Base-by-base conservation (phyloP, 1,140 invertebrate species). In the Acromyrmex charruanus region DNA sequence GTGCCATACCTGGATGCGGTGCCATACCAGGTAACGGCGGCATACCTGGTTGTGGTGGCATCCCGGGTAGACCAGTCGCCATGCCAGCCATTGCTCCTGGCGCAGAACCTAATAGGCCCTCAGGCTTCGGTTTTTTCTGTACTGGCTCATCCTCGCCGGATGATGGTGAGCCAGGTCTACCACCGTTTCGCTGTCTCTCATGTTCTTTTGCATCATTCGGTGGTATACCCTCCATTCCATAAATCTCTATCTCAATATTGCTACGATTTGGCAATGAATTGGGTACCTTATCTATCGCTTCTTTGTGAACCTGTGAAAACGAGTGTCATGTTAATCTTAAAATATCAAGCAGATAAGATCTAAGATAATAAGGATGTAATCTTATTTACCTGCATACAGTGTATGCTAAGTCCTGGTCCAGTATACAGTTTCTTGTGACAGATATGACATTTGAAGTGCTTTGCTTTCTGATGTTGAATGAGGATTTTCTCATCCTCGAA, bases 401-500 rank as follows among this genome's bases (percentile, higher is more conserved):
- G 99, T 96, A 99, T 99, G 89, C 99, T 99, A 71, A 99, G 96
- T 51, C 99, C 99, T 86, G 99, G 99, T 65, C 99, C 99, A 66
- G 99, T 99, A 94, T 99, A 99, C 84, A 99, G 95, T 96, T 99
- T 99, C 95, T 99, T 99, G 95, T 99, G 99, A 96, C 99, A 99
- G 94, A 99, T 99, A 95, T 99, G 99, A 97, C 99, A 99, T 96
- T 99, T 99, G 93, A 99, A 99, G 96, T 99, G 99, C 96, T 99
- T 99, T 25, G 99, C 99, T 96, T 99, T 99, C 95, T 99, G 99
- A 96, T 99, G 99, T 95, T 99, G 99, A 92, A 99, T 99, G n/a
- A 99, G 96, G 96, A 99, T 99, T 95, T 99, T 99, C 95, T 99
- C 99, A 96, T 99, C 99, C 94, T 99, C 99, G 96, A 99, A 99